These are phyloP conservation scores for Carcharodon carcharias DNA, from an alignment of 2,797 vertebrate genomes.

Conservation along the genomic window DNA sequence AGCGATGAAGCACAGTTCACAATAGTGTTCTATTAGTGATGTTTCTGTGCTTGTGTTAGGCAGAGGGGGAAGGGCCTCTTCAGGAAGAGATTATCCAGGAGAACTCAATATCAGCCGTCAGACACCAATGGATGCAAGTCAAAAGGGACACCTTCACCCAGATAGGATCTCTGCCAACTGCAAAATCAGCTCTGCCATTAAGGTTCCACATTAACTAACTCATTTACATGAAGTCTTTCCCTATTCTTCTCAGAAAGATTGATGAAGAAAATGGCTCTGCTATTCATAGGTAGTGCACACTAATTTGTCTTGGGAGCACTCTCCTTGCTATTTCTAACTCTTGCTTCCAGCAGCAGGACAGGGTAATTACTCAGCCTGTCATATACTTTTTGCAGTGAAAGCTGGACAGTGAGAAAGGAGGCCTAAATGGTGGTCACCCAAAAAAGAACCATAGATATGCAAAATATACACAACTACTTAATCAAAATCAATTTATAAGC, in stretches of 20 bases:
- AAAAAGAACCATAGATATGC: not conserved
- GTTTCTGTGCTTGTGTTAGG: not conserved
- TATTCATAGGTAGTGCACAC: not conserved
- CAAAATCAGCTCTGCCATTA: not conserved
- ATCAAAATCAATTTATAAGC: not conserved
- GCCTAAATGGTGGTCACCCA: not conserved
- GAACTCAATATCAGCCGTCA: not conserved
- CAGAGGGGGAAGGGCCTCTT: not conserved
- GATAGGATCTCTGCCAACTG: not conserved
- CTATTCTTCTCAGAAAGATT: not conserved
- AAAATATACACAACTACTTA: not conserved
- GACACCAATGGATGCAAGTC: not conserved
- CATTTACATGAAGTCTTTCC: not conserved
- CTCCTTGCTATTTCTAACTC: not conserved
- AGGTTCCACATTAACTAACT: not conserved
- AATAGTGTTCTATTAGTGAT: not conserved
- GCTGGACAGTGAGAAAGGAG: not conserved
- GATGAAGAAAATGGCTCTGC: conserved; percentile 1
- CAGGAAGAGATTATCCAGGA: not conserved
- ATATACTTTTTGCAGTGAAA: not conserved
- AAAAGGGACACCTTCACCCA: not conserved
- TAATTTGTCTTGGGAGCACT: conserved; percentile 12
- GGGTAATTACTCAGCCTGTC: not conserved
- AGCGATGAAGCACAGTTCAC: not conserved
- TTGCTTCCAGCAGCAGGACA: not conserved